Evolutionary conservation across 2,113 vertebrate species (phyloP).

Genomic region (Psammodynastes pulverulentus): DNA sequence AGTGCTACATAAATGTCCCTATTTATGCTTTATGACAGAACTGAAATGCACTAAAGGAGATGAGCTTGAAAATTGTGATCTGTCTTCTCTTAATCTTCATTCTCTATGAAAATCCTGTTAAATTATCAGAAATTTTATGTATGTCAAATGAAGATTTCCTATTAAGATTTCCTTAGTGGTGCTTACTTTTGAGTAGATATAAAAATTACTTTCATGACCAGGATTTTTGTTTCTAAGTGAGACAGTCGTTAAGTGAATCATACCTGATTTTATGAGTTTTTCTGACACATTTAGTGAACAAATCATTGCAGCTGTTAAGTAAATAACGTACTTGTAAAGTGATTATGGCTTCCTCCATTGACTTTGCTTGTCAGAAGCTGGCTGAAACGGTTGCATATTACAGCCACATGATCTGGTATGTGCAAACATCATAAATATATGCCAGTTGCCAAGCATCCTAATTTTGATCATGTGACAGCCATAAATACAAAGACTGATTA

Average conservation of each 20-base stretch:
- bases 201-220: not conserved
- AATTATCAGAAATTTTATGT: not conserved
- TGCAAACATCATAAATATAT: not conserved
- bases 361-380: not conserved
- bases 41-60: not conserved
- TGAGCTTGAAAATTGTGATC: not conserved
- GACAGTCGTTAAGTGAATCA: not conserved
- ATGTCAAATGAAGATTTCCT: not conserved
- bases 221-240: not conserved
- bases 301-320: not conserved
- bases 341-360: not conserved
- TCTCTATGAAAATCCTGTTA: not conserved
- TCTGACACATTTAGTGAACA: not conserved
- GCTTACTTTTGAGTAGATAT: not conserved
- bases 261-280: not conserved
- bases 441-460: not conserved
- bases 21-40: slow-evolving; percentile 9
- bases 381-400: not conserved
- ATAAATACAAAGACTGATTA: not conserved
- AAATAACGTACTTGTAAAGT: not conserved
- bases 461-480: not conserved
- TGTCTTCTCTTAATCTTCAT: not conserved
- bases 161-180: not conserved
- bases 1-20: slow-evolving; percentile 9
- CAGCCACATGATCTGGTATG: not conserved